Evolutionary conservation across 2,888 invertebrate species (phyloP), one percentile per base, ranked within the genome.

Genomic region (Marasmarcha lunaedactyla): DNA sequence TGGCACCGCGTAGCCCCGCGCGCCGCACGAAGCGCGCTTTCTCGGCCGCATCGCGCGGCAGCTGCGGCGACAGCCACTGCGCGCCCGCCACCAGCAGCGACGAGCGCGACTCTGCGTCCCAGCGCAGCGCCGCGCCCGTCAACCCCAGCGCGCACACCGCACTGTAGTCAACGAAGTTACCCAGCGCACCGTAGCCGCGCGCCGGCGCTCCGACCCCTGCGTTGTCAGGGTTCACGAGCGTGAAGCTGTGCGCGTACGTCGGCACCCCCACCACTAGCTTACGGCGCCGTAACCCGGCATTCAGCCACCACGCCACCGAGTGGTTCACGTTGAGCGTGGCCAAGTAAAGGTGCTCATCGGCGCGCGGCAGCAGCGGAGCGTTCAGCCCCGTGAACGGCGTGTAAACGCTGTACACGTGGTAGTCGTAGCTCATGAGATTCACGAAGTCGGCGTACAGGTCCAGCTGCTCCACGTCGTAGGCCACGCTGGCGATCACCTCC

Each of bases 341-440:
- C 54, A 91, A 77, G 50, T 89, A 89, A 1, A 88, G 86, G 30
- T 78, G 74, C 50, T 94, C 92, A 1, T 72, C 70, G 6, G 71
- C 54, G 4, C 86, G 77, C 1, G 86, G 72, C 61, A 87, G 92
- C 2, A 97, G 71, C 0, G 96, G 95, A 0, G 95, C 87, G 70
- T 97, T 96, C 10, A 94, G 78, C 0, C 93, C 91, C 12, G 95
- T 95, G 50, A 94, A 88, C 1, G 95, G 95, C 1, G 91, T 89
- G 45, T 87, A 87, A 62, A 85, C 85, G 2, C 88, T 86, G 57
- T 87, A 96, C 57, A 88, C 91, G 66, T 96, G 95, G 58, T 89
- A 96, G 65, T 97, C 96, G 60, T 97, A 97, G 0, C 92, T 87
- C 96, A 96, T 96, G n/a, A 97, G 59, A 65, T 94, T 95, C 0